Evolutionary conservation across 2,797 vertebrate genomes (phyloP), one percentile per base, ranked within the genome.

Genomic region (Microchirus variegatus): DNA sequence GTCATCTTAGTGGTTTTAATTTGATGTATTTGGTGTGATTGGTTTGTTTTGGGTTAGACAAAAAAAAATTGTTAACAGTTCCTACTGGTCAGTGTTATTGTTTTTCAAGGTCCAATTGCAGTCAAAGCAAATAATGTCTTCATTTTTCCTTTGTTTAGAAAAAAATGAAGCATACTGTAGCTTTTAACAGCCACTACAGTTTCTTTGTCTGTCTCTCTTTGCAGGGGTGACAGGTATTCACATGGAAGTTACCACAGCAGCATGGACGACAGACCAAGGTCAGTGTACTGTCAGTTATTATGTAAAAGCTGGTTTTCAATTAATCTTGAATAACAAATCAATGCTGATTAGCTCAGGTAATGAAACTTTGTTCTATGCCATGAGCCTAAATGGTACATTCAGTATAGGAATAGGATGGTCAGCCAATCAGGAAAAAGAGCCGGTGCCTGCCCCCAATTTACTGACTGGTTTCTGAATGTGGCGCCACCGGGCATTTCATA

Each of bases 211-310:
- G n/a, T 67, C 14, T 8, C 50, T 60, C 35, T 81, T 83, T 75
- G 31, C 81, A 94, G 93, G 53, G 90, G 91, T 26, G 93, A 94
- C 80, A 58, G 91, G 49, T 94, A 92, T 83, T 92, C 91, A 44
- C 93, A 93, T 43, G 84, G 91, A 74, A 91, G 90, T 72, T 94
- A 93, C 82, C 92, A 92, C 9, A 73, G 91, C 77, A 90, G 77
- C 80, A 87, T 91, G 83, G 92, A 94, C 9, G 93, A 94, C 84
- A 88, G 93, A 89, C 88, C 87, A 62, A 92, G 88, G 93, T 93
- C 80, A 47, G 49, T 3, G 9, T 13, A 52, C 12, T 3, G 10
- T 16, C 13, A 14, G 15, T 42, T 13, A 42, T 40, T 10, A 40
- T 40, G 3, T 40, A 13, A 18, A 18, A 9, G 6, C 35, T 9